Percentiles rank a stretch among this genome's conserved stretches.
phyloP scores from a whole-genome alignment of 2,113 vertebrate genomes.

The crab-eating macaque (Macaca fascicularis) region DNA sequence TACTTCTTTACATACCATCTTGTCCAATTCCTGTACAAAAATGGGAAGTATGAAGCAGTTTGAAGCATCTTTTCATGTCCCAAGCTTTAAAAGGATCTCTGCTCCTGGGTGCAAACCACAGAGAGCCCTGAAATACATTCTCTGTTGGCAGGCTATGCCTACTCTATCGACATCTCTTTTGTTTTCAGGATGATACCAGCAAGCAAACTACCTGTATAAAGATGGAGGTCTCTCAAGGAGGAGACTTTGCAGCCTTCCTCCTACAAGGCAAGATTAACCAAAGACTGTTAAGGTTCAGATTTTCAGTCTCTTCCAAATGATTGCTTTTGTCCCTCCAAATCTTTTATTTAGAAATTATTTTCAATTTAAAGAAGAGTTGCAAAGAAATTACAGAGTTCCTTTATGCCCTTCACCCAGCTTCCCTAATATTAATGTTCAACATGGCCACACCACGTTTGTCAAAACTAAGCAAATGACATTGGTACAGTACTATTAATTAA shows the following conservation, averaged over 20 bases:
- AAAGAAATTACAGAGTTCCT: neutral
- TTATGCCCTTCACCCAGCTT: neutral
- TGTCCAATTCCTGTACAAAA: neutral
- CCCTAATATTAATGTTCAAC: neutral
- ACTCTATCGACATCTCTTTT: neutral
- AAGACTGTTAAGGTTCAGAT: neutral
- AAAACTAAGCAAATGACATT: neutral
- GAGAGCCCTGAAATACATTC: neutral
- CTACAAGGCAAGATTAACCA: constrained; percentile 87
- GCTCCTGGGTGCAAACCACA: neutral
- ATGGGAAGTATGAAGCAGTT: neutral
- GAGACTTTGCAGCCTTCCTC: constrained; percentile 86
- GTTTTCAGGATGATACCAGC: constrained; percentile 87
- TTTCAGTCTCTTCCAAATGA: neutral
- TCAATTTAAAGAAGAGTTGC: neutral
- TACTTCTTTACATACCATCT: neutral
- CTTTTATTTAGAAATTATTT: neutral
- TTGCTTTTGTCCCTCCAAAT: neutral
- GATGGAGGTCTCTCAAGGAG: constrained; percentile 83
- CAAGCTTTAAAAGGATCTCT: neutral
- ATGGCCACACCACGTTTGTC: neutral
- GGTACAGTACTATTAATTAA: neutral
- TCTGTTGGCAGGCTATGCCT: neutral
- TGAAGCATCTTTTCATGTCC: neutral
- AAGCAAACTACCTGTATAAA: constrained; percentile 84